Evolutionary conservation across 2,797 vertebrate genomes (phyloP).

Genomic region (Hypotaenidia okinawae): DNA sequence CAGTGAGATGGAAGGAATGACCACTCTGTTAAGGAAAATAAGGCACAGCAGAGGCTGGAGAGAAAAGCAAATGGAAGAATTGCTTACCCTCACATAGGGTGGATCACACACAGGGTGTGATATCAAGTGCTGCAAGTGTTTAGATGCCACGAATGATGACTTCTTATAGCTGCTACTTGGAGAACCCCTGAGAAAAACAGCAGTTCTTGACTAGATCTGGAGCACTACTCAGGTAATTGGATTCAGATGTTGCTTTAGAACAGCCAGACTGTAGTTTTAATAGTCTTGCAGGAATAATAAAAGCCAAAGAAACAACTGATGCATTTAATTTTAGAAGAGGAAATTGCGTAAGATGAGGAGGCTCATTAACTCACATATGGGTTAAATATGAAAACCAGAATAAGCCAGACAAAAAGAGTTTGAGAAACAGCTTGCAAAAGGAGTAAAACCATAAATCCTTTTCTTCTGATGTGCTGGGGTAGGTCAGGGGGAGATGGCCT

Average conservation of each 20-base stretch:
- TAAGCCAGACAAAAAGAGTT: neutral
- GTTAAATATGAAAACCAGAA: constrained; percentile 18
- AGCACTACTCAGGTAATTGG: neutral
- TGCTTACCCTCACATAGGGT: neutral
- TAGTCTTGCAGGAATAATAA: constrained; percentile 17
- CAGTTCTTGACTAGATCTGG: neutral
- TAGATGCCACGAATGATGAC: neutral
- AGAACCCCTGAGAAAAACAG: neutral
- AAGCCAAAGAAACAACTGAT: neutral
- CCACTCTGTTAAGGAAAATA: neutral
- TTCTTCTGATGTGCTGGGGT: neutral
- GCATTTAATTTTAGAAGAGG: neutral
- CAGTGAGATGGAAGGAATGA: neutral
- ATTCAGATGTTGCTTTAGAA: constrained; percentile 19
- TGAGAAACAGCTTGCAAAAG: neutral
- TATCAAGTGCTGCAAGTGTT: neutral
- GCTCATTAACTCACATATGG: neutral
- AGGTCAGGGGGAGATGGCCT: neutral
- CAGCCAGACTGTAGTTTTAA: neutral
- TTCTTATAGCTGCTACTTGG: neutral
- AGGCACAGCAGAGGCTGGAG: no score
- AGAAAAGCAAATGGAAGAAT: neutral
- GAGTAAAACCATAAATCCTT: neutral
- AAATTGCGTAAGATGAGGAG: neutral
- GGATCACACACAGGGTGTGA: neutral